Conservation (phyloP, 37 sponge, comb jelly and placozoan genomes). For the Spongilla lacustris region DNA sequence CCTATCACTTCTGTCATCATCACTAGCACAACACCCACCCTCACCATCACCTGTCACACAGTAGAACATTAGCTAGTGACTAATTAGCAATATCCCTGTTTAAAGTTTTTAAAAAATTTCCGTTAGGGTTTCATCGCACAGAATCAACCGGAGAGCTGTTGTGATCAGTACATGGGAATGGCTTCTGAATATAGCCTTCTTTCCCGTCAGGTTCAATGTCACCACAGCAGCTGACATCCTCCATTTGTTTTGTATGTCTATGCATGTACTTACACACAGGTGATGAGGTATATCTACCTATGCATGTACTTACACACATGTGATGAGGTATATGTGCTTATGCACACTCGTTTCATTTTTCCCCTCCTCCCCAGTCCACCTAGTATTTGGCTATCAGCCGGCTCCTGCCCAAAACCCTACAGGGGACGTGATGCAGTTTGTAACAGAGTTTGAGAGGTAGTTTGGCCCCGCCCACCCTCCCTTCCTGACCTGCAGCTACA, state of each 20-base stretch:
- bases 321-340: neutral
- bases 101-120: no score
- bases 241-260: conserved; percentile 46
- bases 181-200: conserved; percentile 43
- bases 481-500: conserved; percentile 44
- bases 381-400: conserved; percentile 46
- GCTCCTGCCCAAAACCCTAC: conserved; percentile 48
- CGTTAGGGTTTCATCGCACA: no score
- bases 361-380: conserved; percentile 1
- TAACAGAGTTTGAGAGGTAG: conserved; percentile 41
- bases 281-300: neutral
- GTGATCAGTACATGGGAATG: conserved; percentile 37
- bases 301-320: conserved; percentile 2
- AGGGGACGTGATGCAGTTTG: conserved; percentile 63
- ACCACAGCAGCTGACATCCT: conserved; percentile 36
- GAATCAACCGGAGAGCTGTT: no score
- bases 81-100: no score
- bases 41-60: no score
- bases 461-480: conserved; percentile 53
- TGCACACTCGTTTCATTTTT: no score
- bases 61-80: no score
- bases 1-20: no score
- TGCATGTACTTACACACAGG: neutral
- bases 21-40: no score
- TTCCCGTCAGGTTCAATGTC: conserved; percentile 58